Percentiles rank a stretch among this genome's conserved stretches.
phyloP scores from a whole-genome alignment of 2,113 vertebrate species.

The Rhabdornis inornatus region DNA sequence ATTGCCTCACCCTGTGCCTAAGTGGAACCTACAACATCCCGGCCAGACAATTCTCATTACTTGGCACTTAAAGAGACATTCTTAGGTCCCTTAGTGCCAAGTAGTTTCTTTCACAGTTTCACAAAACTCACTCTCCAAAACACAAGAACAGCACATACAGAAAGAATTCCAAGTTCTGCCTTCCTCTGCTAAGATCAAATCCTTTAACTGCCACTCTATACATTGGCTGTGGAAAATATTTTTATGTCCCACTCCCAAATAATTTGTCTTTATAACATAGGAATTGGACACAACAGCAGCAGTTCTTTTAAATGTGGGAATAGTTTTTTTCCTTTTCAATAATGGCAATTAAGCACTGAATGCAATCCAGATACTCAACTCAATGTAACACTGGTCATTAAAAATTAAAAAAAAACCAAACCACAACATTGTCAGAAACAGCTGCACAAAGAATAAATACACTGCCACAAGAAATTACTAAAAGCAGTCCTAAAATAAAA shows the following conservation, averaged over 20 bases:
- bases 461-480: not conserved
- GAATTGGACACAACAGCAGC: not conserved
- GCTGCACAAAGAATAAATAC: not conserved
- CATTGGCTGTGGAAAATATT: not conserved
- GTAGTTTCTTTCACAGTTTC: not conserved
- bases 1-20: not conserved
- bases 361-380: not conserved
- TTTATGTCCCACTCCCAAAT: not conserved
- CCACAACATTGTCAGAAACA: not conserved
- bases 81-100: not conserved
- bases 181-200: not conserved
- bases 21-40: not conserved
- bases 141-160: accelerated
- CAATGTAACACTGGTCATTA: not conserved
- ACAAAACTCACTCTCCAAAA: not conserved
- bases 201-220: not conserved
- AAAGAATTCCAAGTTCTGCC: not conserved
- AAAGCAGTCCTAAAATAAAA: not conserved
- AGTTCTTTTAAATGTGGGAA: not conserved
- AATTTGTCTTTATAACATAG: not conserved
- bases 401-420: not conserved
- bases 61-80: not conserved
- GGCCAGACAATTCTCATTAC: not conserved
- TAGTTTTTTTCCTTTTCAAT: not conserved
- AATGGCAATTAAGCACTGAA: not conserved